Evolutionary conservation across 1,140 invertebrate genomes (phyloP).

Genomic region (Macrocentrus cingulum): DNA sequence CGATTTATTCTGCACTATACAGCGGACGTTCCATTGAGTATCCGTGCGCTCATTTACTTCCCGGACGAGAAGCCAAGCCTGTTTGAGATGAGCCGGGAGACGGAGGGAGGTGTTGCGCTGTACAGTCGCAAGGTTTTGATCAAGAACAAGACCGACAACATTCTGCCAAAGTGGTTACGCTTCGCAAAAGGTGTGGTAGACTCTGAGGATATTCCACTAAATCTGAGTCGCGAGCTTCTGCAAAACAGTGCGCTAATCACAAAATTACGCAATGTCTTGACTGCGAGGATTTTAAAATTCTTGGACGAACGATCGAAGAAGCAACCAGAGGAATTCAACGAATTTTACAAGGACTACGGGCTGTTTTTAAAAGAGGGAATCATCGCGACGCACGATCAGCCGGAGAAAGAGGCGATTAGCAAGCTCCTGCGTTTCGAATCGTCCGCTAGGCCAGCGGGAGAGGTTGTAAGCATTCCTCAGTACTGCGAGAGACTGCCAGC

Average conservation of each 20-base stretch:
- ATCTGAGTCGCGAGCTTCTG: constrained; percentile 91
- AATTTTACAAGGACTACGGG: constrained; percentile 91
- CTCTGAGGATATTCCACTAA: constrained; percentile 97
- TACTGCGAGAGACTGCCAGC: constrained; percentile 75
- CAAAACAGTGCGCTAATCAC: constrained; percentile 91
- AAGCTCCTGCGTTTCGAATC: constrained; percentile 93
- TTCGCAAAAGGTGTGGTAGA: constrained; percentile 97
- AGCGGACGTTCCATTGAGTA: constrained; percentile 88
- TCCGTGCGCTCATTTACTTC: constrained; percentile 89
- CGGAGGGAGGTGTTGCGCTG: constrained; percentile 78
- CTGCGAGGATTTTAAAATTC: constrained; percentile 82
- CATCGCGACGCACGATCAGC: constrained; percentile 75
- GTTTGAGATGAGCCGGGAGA: constrained; percentile 87
- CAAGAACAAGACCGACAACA: constrained; percentile 85
- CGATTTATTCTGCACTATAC: constrained; percentile 81
- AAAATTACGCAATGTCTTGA: constrained; percentile 85
- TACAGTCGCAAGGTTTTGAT: constrained; percentile 91
- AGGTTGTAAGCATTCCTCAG: constrained; percentile 80
- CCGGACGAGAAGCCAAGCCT: constrained; percentile 87
- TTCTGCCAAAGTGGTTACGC: constrained; percentile 91
- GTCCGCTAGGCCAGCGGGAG: constrained; percentile 72
- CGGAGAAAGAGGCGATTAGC: constrained; percentile 89
- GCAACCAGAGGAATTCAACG: constrained; percentile 76
- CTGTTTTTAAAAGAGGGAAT: constrained; percentile 96
- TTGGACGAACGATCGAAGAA: constrained; percentile 84